Evolutionary conservation across 2,888 invertebrate species (phyloP).

Genomic region (Melieria crassipennis): DNA sequence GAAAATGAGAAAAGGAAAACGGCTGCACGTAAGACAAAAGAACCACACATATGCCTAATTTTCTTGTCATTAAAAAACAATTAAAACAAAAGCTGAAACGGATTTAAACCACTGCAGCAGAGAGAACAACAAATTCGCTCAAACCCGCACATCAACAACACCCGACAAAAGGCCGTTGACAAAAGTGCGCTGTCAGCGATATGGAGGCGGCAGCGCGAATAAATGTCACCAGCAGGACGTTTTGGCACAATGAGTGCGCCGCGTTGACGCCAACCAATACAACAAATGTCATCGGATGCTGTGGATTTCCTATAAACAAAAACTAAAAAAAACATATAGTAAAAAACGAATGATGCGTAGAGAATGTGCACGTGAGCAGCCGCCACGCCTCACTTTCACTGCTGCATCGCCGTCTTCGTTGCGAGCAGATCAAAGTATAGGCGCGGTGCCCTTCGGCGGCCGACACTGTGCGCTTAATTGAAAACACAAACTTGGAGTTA

Average conservation of each 20-base stretch:
- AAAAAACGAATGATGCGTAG: constrained; percentile 1
- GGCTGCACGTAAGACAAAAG: no score
- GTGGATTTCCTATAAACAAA: not conserved
- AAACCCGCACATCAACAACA: constrained; percentile 8
- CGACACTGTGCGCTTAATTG: no score
- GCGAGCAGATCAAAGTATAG: not conserved
- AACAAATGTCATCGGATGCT: constrained; percentile 32
- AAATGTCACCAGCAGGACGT: constrained; percentile 26
- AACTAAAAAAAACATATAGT: constrained; percentile 7
- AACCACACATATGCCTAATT: constrained; percentile 47
- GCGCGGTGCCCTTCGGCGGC: not conserved
- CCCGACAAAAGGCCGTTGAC: not conserved
- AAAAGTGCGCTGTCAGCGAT: not conserved
- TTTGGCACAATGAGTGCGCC: not conserved
- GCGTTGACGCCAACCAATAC: constrained; percentile 16
- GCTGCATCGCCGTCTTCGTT: no score
- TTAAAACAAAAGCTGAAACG: constrained; percentile 46
- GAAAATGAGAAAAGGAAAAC: not conserved
- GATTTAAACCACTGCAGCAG: not conserved
- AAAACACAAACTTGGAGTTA: no score
- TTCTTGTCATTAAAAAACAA: constrained; percentile 50
- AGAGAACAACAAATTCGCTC: not conserved
- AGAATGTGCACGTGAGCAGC: constrained; percentile 9
- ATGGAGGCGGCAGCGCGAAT: constrained; percentile 19
- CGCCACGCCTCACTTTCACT: not conserved